Percentiles rank a stretch among this genome's conserved stretches.
phyloP scores from a whole-genome alignment of 2,797 vertebrate species.

The Schizothorax lantsangensis region DNA sequence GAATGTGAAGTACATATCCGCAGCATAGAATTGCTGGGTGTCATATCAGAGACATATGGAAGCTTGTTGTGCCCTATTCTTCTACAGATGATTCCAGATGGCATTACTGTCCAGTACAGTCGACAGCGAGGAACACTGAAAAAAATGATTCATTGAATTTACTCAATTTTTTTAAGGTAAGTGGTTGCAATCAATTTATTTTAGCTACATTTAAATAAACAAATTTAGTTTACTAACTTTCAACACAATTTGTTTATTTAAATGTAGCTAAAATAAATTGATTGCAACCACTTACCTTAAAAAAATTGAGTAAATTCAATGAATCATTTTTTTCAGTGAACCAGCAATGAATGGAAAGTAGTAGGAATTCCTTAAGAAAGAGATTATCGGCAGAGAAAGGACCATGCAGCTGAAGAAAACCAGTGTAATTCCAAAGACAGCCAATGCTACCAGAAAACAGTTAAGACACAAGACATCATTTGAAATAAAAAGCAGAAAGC shows the following conservation, averaged over 20 bases:
- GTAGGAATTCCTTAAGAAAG: slow-evolving; percentile 39
- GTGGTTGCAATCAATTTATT: too few relatives aligned
- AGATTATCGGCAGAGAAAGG: slow-evolving; percentile 42
- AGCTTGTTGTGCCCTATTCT: slow-evolving; percentile 46
- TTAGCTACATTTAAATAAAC: too few relatives aligned
- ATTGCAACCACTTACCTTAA: too few relatives aligned
- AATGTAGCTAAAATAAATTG: too few relatives aligned
- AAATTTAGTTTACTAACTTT: too few relatives aligned
- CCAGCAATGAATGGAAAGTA: slow-evolving; percentile 29
- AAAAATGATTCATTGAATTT: too few relatives aligned
- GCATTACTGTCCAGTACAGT: slow-evolving; percentile 39
- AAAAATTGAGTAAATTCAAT: too few relatives aligned
- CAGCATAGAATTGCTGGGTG: slow-evolving; percentile 32
- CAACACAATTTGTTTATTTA: too few relatives aligned
- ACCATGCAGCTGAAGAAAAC: slow-evolving; percentile 24
- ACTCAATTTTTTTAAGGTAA: too few relatives aligned
- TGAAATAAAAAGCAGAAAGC: slow-evolving; percentile 27
- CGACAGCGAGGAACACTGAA: not conserved
- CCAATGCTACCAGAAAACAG: not conserved
- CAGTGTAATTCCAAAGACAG: not conserved
- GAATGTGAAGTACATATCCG: slow-evolving; percentile 49
- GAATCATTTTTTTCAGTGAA: too few relatives aligned
- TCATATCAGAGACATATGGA: slow-evolving; percentile 50
- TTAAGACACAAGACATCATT: not conserved
- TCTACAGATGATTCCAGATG: slow-evolving; percentile 49